Percentiles rank a stretch among this genome's conserved stretches.
Evolutionary conservation across 1,140 invertebrate species (phyloP).

Genomic region (Vanessa atalanta): DNA sequence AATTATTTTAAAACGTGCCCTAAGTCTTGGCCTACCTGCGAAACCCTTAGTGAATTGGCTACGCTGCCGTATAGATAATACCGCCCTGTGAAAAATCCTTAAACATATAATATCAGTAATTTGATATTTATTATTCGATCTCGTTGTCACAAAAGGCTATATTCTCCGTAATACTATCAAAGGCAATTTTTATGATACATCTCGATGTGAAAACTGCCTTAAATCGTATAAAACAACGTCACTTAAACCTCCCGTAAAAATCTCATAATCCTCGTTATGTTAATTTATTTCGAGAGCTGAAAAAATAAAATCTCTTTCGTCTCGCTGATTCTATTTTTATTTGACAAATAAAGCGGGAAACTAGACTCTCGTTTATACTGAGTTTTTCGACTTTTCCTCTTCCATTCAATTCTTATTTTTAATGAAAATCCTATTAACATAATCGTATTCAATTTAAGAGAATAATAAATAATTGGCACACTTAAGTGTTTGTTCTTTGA

Average conservation of each 20-base stretch:
- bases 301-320: slow-evolving; percentile 21
- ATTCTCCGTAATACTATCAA: not conserved
- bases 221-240: not conserved
- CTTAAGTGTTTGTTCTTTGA: not conserved
- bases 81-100: too few relatives aligned
- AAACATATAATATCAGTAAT: too few relatives aligned
- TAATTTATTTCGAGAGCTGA: slow-evolving; percentile 25
- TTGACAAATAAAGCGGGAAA: slow-evolving; percentile 14
- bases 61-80: too few relatives aligned
- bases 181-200: not conserved
- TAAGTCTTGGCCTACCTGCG: too few relatives aligned
- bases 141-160: too few relatives aligned
- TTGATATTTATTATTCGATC: too few relatives aligned
- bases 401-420: not conserved
- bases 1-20: too few relatives aligned
- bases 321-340: slow-evolving; percentile 27
- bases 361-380: not conserved
- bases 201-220: not conserved
- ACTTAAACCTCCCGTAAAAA: slow-evolving; percentile 14
- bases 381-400: not conserved
- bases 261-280: slow-evolving; percentile 10
- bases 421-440: slow-evolving; percentile 18
- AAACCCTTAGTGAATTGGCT: too few relatives aligned
- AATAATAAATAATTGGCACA: not conserved
- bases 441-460: not conserved